These are phyloP conservation scores for Hyperoplus lanceolatus DNA, from an alignment of 2,797 vertebrate genomes.

Conservation along the genomic window DNA sequence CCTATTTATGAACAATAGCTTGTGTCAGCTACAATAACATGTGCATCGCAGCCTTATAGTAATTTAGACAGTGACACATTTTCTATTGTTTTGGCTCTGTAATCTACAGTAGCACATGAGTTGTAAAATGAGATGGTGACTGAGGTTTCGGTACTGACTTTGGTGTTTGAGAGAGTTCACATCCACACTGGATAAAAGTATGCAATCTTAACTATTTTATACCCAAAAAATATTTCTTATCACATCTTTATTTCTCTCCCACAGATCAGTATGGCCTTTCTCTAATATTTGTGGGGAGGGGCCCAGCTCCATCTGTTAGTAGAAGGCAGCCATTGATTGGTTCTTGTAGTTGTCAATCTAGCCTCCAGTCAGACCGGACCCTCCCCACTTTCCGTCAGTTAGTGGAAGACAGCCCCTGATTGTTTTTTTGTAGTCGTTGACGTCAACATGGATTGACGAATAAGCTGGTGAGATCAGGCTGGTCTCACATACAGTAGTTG, in stretches of 20 bases:
- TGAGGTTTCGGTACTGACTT: neutral
- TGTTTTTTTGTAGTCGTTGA: too few species aligned
- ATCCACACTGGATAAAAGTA: neutral
- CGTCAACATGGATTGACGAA: too few species aligned
- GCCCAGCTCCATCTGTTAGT: too few species aligned
- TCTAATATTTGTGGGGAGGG: too few species aligned
- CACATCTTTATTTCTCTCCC: neutral
- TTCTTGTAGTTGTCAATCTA: too few species aligned
- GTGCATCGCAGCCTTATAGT: neutral
- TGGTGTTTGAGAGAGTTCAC: neutral
- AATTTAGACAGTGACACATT: neutral
- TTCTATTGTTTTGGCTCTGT: neutral
- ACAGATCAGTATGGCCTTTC: too few species aligned
- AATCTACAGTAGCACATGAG: neutral
- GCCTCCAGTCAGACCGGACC: too few species aligned
- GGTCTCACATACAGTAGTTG: too few species aligned
- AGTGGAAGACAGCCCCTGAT: too few species aligned
- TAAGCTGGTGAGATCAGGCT: too few species aligned
- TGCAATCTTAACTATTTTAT: neutral
- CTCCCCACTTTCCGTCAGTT: too few species aligned
- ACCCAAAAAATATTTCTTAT: neutral
- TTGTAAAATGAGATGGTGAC: neutral
- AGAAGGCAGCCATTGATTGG: too few species aligned
- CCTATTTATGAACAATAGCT: slow-evolving; percentile 26
- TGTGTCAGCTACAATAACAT: neutral